Base-by-base conservation (phyloP, 1,140 invertebrate genomes). In the Sarcophaga bullata region DNA sequence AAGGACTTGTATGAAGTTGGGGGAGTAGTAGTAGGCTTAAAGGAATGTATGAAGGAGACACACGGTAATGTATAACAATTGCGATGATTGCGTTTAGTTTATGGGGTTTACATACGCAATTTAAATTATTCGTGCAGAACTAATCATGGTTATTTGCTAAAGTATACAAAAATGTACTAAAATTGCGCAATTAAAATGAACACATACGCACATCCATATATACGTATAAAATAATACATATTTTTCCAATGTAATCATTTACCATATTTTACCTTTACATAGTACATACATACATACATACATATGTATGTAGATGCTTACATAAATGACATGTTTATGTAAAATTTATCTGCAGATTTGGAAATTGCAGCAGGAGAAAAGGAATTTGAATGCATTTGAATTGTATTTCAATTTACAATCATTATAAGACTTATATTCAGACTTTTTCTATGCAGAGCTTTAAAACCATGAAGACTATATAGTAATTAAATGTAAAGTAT, bases 101-200 rank as follows among this genome's bases (percentile, higher is more conserved):
- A 50, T 78, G 75, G 75, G 49, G 15, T 48, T 1, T 73, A 52
- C 48, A 1, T 73, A 52, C 48, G 37, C 75, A 78, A 50, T 78
- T 78, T 78, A 78, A 78, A 78, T 78, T 78, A 19, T 50, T 78
- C 75, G 75, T 78, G 75, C 75, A 50, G 75, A 78, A 78, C 75
- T 78, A 78, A 78, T 78, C 75, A 78, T 49, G 10, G 49, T 78
- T 78, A 78, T 78, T 78, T 78, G 62, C 62, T 68, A 68, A 68
- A 68, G n/a, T 76, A 48, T 48, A 46, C 75, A 78, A 50, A 72
- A 78, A 50, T 19, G 50, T 25, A 78, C 8, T 10, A 78, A 78
- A 78, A 78, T 78, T 78, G 48, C 48, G 48, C 75, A 78, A 78
- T 78, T 78, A 78, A 78, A 50, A 78, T 52, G 19, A 47, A 8